These are phyloP conservation scores for Apostichopus parvimensis DNA, from an alignment of 35 echinoderm and acorn worm species.

Conservation along the genomic window DNA sequence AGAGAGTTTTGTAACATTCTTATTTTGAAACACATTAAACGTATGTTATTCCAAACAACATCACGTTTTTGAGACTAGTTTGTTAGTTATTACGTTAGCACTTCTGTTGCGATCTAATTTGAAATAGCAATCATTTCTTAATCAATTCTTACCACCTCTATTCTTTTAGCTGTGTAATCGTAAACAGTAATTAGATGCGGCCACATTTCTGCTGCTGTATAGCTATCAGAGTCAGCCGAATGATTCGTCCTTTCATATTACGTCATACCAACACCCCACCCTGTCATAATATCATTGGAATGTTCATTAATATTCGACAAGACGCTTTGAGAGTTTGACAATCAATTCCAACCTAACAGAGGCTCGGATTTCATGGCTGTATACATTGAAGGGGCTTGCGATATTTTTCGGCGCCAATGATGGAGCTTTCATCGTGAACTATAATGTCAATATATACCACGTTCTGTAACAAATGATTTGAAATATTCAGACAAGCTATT, in stretches of 20 bases:
- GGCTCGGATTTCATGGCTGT: neutral
- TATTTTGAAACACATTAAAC: too few relatives aligned
- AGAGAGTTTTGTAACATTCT: too few relatives aligned
- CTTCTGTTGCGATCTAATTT: too few relatives aligned
- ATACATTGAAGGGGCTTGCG: neutral
- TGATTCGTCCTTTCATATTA: neutral
- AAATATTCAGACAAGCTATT: neutral
- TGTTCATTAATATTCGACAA: neutral
- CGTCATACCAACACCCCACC: neutral
- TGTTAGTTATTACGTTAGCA: too few relatives aligned
- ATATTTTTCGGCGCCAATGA: neutral
- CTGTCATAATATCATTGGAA: neutral
- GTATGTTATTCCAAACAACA: too few relatives aligned
- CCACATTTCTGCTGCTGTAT: too few relatives aligned
- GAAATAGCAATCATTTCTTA: too few relatives aligned
- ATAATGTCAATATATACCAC: neutral
- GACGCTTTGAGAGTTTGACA: neutral
- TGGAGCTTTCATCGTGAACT: neutral
- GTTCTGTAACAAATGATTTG: neutral
- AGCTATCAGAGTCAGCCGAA: neutral
- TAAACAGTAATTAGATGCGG: too few relatives aligned
- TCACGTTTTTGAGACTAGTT: too few relatives aligned
- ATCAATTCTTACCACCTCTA: too few relatives aligned
- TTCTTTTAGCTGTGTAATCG: too few relatives aligned
- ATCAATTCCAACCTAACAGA: neutral